A percentile compares a stretch with the other conserved stretches of the same genome.
Evolutionary conservation across 2,113 vertebrate genomes (phyloP).

Genomic region (Ancistrus triradiatus): DNA sequence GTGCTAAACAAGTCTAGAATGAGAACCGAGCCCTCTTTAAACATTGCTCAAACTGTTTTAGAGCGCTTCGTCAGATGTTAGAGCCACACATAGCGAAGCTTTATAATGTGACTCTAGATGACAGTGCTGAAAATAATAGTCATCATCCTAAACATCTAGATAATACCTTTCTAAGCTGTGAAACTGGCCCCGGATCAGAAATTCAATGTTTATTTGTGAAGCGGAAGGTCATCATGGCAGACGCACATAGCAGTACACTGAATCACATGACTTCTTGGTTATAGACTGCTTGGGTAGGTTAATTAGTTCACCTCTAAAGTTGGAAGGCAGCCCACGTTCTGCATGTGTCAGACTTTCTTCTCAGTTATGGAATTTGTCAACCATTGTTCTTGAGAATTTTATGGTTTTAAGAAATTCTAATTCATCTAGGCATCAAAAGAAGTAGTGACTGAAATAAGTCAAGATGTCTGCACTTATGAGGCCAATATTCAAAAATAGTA

Average conservation of each 20-base stretch:
- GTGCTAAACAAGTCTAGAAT: too few species aligned
- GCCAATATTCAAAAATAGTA: too few species aligned
- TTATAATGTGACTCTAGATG: too few species aligned
- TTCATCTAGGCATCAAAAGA: too few species aligned
- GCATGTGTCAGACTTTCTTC: constrained; percentile 29
- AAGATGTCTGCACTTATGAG: too few species aligned
- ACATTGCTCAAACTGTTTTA: too few species aligned
- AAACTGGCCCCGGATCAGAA: not conserved
- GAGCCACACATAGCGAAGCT: too few species aligned
- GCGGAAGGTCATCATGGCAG: not conserved
- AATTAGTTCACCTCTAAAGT: constrained; percentile 35
- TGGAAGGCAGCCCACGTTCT: constrained; percentile 41
- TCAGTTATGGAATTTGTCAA: constrained; percentile 15
- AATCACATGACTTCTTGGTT: constrained; percentile 39
- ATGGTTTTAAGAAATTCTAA: too few species aligned
- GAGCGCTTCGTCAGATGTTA: too few species aligned
- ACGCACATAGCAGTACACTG: not conserved
- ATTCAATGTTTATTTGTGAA: not conserved
- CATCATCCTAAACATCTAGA: constrained; percentile 7
- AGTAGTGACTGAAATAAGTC: too few species aligned
- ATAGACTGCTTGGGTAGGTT: constrained; percentile 20
- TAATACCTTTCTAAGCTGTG: not conserved
- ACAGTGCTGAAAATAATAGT: not conserved
- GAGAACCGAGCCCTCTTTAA: too few species aligned
- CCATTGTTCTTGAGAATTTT: too few species aligned